A percentile compares a stretch with the other conserved stretches of the same genome.
Conservation (phyloP, 2,113 vertebrate genomes). For the Ochotona princeps region DNA sequence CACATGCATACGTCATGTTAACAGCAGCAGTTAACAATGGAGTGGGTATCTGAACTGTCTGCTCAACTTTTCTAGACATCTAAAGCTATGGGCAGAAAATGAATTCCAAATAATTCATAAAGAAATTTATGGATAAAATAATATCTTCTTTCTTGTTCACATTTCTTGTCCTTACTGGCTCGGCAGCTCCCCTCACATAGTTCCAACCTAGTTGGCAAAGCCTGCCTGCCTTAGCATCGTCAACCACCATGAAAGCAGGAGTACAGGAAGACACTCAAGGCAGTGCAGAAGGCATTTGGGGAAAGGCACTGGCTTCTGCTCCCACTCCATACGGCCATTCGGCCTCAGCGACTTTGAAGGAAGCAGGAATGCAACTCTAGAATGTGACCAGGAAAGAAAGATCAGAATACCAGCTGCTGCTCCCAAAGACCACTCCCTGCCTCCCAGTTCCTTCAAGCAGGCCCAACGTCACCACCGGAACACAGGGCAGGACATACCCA, state of each 20-base stretch:
- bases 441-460: neutral
- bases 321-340: neutral
- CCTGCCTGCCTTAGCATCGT: neutral
- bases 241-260: neutral
- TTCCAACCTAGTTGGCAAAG: neutral
- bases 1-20: neutral
- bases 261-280: neutral
- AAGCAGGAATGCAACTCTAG: neutral
- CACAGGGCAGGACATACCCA: neutral
- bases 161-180: neutral
- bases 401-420: constrained; percentile 9
- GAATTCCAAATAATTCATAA: neutral
- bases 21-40: neutral
- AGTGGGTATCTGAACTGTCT: neutral
- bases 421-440: neutral
- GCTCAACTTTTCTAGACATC: neutral
- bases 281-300: neutral
- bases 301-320: neutral
- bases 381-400: neutral
- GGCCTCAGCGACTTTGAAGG: neutral
- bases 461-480: neutral
- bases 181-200: neutral
- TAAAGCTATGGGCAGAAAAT: neutral
- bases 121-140: neutral
- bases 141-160: neutral